Conservation (phyloP, 2,113 vertebrate species). For the Zootoca vivipara region DNA sequence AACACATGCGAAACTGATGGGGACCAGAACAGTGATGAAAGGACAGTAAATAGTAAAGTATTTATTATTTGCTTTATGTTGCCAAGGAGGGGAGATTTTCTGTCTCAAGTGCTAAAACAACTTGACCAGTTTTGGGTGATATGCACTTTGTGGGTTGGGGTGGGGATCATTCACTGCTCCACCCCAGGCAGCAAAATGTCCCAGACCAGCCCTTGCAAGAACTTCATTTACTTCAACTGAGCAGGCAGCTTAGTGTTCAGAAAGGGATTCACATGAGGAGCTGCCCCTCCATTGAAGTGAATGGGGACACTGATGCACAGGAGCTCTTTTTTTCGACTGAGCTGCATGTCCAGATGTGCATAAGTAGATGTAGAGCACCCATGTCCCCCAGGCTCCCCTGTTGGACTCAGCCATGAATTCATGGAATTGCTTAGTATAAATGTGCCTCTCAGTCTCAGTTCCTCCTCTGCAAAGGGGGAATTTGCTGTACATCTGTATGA, state of each 20-base stretch:
- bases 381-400: not conserved
- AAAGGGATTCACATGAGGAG: too few relatives aligned
- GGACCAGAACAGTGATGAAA: too few relatives aligned
- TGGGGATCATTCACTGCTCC: too few relatives aligned
- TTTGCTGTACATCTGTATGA: not conserved
- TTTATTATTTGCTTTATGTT: too few relatives aligned
- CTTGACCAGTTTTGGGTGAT: too few relatives aligned
- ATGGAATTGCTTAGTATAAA: not conserved
- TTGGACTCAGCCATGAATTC: not conserved
- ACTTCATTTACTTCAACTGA: not conserved
- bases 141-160: too few relatives aligned
- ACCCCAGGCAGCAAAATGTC: too few relatives aligned
- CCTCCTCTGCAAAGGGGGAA: not conserved
- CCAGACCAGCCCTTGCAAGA: not conserved
- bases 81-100: too few relatives aligned
- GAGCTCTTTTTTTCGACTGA: not conserved
- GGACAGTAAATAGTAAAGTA: too few relatives aligned
- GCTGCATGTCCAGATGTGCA: not conserved
- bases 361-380: not conserved
- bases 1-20: too few relatives aligned
- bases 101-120: too few relatives aligned
- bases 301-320: not conserved
- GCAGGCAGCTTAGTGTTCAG: not conserved
- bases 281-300: not conserved
- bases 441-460: not conserved